A percentile compares a stretch with the other conserved stretches of the same genome.
phyloP scores from a whole-genome alignment of 2,888 invertebrate species.

The Meta bourneti region DNA sequence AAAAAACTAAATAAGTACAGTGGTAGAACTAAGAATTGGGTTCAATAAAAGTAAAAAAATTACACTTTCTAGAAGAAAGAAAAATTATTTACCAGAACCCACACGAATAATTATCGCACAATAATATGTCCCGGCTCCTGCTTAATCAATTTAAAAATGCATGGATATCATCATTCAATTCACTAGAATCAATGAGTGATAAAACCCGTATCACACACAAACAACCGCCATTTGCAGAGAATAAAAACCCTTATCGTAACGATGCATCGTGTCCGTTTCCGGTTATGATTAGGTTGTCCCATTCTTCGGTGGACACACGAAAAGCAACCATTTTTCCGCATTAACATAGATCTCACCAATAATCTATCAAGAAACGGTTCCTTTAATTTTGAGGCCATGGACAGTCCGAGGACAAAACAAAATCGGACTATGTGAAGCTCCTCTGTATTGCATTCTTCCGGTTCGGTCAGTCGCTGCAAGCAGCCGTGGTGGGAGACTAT shows the following conservation, averaged over 20 bases:
- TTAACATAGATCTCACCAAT: slow-evolving; percentile 72
- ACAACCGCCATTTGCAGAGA: neutral
- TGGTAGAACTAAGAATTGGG: no score
- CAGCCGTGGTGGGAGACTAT: slow-evolving; percentile 1
- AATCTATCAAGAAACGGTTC: slow-evolving; percentile 71
- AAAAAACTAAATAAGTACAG: no score
- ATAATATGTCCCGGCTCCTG: neutral
- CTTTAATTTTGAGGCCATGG: slow-evolving; percentile 71
- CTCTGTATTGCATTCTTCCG: slow-evolving; percentile 1
- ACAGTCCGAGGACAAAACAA: slow-evolving; percentile 30
- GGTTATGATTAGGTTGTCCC: slow-evolving; percentile 54
- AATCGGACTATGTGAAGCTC: neutral
- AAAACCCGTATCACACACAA: neutral
- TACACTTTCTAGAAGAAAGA: neutral
- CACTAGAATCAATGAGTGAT: neutral
- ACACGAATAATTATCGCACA: neutral
- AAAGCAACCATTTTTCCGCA: slow-evolving; percentile 57
- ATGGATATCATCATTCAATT: neutral
- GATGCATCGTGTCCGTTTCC: slow-evolving; percentile 44
- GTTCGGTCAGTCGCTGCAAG: neutral
- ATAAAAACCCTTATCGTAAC: neutral
- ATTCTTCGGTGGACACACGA: slow-evolving; percentile 57
- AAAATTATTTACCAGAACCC: neutral
- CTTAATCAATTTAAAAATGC: neutral
- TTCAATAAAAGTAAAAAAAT: neutral